Percentiles rank a stretch among this genome's conserved stretches.
phyloP scores from a whole-genome alignment of 2,113 vertebrate species.

The Sinocyclocheilus grahami region DNA sequence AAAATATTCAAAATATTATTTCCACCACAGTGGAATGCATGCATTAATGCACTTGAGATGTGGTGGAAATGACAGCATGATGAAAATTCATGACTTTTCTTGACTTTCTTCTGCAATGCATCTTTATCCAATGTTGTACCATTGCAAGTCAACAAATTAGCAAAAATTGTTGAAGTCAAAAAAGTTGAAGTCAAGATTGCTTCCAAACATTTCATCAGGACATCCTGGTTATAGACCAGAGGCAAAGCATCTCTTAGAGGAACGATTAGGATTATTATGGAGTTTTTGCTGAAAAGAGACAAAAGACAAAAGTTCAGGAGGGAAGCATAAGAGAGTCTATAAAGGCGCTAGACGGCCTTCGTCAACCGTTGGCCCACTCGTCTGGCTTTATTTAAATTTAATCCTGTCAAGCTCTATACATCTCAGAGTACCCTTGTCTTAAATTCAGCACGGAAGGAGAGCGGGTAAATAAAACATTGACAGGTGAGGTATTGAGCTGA shows the following conservation, averaged over 20 bases:
- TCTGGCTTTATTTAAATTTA: slow-evolving; percentile 70
- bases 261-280: neutral
- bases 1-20: no score
- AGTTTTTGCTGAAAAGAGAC: neutral
- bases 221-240: neutral
- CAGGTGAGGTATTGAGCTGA: slow-evolving; percentile 50
- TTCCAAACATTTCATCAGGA: neutral
- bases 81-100: no score
- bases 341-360: neutral
- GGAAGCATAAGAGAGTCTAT: slow-evolving; percentile 14
- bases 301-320: neutral
- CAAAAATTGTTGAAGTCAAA: neutral
- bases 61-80: no score
- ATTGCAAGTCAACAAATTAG: neutral
- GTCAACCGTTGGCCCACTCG: slow-evolving; percentile 27
- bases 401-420: slow-evolving; percentile 68
- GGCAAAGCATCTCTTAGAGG: neutral
- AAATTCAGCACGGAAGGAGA: slow-evolving; percentile 56
- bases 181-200: neutral
- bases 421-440: slow-evolving; percentile 67
- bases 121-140: no score
- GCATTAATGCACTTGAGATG: no score
- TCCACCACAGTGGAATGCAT: no score
- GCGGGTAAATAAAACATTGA: slow-evolving; percentile 60
- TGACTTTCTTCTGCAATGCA: no score